These are phyloP conservation scores for Meandrina meandrites DNA, from an alignment of 92 coral and sea anemone species.

Conservation along the genomic window DNA sequence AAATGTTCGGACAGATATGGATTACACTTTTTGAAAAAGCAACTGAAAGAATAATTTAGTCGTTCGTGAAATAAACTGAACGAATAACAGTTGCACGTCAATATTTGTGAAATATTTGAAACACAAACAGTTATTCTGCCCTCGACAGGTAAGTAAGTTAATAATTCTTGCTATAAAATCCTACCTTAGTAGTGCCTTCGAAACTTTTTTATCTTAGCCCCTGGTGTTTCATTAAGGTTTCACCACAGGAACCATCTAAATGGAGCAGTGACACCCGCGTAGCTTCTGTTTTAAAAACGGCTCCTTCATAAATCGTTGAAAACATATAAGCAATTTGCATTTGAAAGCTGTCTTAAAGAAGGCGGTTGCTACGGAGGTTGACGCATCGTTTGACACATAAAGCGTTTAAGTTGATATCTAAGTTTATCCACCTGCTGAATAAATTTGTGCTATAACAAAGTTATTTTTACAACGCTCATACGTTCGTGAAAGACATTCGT, in stretches of 20 bases:
- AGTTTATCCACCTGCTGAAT: neutral
- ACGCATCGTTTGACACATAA: neutral
- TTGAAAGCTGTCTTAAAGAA: neutral
- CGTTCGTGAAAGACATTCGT: neutral
- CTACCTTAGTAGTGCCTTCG: neutral
- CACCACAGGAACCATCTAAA: neutral
- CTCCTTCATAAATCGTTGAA: neutral
- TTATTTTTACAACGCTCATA: neutral
- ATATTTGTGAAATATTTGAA: neutral
- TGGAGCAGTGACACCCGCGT: neutral
- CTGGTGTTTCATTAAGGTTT: neutral
- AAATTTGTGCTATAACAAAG: neutral
- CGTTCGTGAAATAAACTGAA: neutral
- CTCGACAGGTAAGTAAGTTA: neutral
- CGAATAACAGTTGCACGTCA: neutral
- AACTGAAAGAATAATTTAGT: neutral
- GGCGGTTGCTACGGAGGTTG: neutral
- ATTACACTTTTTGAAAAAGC: no score
- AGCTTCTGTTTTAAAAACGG: neutral
- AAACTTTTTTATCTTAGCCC: neutral
- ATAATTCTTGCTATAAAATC: neutral
- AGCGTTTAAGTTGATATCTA: neutral
- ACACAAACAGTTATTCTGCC: neutral
- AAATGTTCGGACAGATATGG: no score
- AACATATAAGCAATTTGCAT: constrained; percentile 1